Evolutionary conservation across 2,888 invertebrate genomes (phyloP).

Genomic region (Ormyrus labotus): DNA sequence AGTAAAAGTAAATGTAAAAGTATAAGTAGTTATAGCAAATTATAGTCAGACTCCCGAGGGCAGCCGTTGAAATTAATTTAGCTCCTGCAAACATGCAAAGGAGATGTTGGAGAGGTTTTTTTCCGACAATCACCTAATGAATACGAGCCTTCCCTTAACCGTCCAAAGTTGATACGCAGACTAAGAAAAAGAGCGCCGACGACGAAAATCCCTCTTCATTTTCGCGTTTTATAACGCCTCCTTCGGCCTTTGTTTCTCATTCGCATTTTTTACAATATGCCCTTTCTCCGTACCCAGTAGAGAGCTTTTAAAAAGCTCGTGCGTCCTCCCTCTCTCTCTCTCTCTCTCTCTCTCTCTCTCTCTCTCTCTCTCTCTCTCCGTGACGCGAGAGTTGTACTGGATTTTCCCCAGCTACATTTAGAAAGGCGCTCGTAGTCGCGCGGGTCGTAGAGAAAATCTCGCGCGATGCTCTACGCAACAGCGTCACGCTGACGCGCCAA

Average conservation of each 20-base stretch:
- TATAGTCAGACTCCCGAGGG: too few species aligned
- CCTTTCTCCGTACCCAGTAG: slow-evolving; percentile 13
- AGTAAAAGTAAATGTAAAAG: too few species aligned
- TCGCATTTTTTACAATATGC: slow-evolving; percentile 43
- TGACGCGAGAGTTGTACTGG: neutral
- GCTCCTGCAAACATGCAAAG: too few species aligned
- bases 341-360: slow-evolving; percentile 43
- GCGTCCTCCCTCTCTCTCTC: slow-evolving; percentile 31
- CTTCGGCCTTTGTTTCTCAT: slow-evolving; percentile 48
- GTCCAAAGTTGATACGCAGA: slow-evolving; percentile 44
- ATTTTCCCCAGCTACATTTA: slow-evolving; percentile 49
- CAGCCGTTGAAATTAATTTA: too few species aligned
- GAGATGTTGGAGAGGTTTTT: too few species aligned
- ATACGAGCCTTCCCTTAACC: neutral
- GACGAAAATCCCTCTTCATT: slow-evolving; percentile 15
- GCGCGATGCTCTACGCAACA: slow-evolving; percentile 42
- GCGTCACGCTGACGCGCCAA: slow-evolving; percentile 27
- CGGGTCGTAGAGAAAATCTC: neutral
- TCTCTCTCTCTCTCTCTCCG: slow-evolving; percentile 30
- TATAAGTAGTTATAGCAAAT: too few species aligned
- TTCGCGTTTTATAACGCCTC: slow-evolving; percentile 11
- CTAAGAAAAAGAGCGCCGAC: neutral
- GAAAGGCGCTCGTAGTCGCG: slow-evolving; percentile 10
- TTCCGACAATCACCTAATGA: neutral
- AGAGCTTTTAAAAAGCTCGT: slow-evolving; percentile 54